Base-by-base conservation (phyloP, 2,888 invertebrate genomes). In the Anthoptus insignis region DNA sequence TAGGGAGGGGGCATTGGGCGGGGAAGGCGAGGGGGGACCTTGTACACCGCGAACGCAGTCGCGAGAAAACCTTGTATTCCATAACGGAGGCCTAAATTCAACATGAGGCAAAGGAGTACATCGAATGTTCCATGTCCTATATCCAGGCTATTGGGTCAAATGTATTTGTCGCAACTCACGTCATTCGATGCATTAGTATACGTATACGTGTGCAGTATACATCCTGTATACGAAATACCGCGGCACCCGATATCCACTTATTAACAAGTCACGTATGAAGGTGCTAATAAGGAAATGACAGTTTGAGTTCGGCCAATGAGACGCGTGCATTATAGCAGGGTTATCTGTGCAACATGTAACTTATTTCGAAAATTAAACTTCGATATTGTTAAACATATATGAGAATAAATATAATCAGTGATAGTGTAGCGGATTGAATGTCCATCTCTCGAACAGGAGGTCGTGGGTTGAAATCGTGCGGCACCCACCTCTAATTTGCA, bases 241-340 rank as follows among this genome's bases (percentile, higher is more conserved):
- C 1, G 11, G 42, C 42, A 9, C 42, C 19, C 42, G 42, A 42
- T 42, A 42, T 42, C 19, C 22, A 47, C 47, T 47, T 45, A 45
- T 22, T 47, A 32, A 22, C 66, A 39, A 65, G 69, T 69, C 67
- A 69, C 69, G 63, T 59, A 54, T 54, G 29, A 49, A 19, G 27
- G 50, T 57, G 63, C 59, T 69, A 66, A 69, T 67, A 69, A 69
- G 69, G 67, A 69, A 69, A 66, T 65, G 59, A 69, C 69, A 59
- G 66, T 60, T 60, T 29, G 29, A 52, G 39, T 21, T 8, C 47
- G 14, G 14, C 29, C 52, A 29, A 60, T 59, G 37, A 60, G 39
- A 39, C 39, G 27, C 50, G 13, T 9, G 14, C 5, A 52, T 5
- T 5, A 16, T 16, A 39, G 14, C 22, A 52, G 59, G 39, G 59